Percentiles rank a stretch among this genome's conserved stretches.
These are phyloP conservation scores for Drosophila maculinotata DNA, from an alignment of 2,888 invertebrate species.

Conservation along the genomic window DNA sequence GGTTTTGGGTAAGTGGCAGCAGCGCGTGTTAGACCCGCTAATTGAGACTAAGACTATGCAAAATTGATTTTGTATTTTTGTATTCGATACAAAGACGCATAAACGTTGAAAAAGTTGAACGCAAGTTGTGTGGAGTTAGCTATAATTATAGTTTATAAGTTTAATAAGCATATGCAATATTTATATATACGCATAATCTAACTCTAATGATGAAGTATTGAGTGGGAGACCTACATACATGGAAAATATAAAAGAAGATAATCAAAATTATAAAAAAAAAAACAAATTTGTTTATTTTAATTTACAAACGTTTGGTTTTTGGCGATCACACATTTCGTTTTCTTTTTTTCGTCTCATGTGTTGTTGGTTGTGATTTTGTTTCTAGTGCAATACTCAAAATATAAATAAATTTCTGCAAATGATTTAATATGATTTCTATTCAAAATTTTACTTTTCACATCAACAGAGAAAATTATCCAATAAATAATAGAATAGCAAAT, in stretches of 20 bases:
- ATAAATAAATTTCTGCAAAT: constrained; percentile 1
- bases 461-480: not conserved
- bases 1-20: constrained; percentile 22
- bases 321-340: constrained; percentile 28
- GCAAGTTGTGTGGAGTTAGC: constrained; percentile 37
- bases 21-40: constrained; percentile 52
- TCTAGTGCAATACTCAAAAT: constrained; percentile 18
- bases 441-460: not conserved
- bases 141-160: constrained; percentile 59
- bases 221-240: constrained; percentile 70
- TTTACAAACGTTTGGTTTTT: constrained; percentile 38
- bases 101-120: constrained; percentile 26
- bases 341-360: constrained; percentile 16
- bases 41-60: constrained; percentile 73
- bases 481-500: constrained; percentile 1
- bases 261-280: constrained; percentile 72
- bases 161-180: constrained; percentile 73
- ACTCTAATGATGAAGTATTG: constrained; percentile 40
- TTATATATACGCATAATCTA: constrained; percentile 54
- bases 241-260: constrained; percentile 81
- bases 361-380: constrained; percentile 60
- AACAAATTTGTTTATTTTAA: constrained; percentile 66
- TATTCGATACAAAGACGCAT: constrained; percentile 71
- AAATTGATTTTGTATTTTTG: constrained; percentile 77
- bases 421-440: constrained; percentile 6